Evolutionary conservation across 2,113 vertebrate genomes (phyloP).

Genomic region (Chlamydotis undulata): DNA sequence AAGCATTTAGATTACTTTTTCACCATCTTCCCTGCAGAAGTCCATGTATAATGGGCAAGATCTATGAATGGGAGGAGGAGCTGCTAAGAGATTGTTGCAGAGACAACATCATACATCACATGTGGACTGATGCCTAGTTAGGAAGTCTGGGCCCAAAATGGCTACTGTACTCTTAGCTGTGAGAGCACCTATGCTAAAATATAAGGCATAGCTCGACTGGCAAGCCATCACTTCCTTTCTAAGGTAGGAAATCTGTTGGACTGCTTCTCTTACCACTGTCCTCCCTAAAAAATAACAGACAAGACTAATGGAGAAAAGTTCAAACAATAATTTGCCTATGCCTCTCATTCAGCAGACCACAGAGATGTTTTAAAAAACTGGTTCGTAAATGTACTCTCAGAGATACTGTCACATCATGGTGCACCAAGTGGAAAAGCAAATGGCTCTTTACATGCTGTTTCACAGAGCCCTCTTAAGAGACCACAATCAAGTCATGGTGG

Average conservation of each 20-base stretch:
- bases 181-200: constrained; percentile 57
- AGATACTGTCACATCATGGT: background rate
- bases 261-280: constrained; percentile 35
- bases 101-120: background rate
- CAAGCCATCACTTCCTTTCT: background rate
- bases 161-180: constrained; percentile 7
- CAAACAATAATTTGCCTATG: background rate
- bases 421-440: background rate
- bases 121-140: background rate
- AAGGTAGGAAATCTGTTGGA: constrained; percentile 50
- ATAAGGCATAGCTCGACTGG: constrained; percentile 11
- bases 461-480: background rate
- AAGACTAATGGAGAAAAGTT: background rate
- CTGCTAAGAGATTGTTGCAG: background rate
- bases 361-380: background rate
- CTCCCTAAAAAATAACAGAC: constrained; percentile 1
- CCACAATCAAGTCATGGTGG: background rate
- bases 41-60: background rate
- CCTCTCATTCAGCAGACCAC: constrained; percentile 17
- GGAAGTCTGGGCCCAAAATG: constrained; percentile 3
- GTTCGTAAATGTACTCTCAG: background rate
- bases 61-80: background rate
- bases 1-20: background rate
- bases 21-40: background rate
- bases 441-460: background rate